phyloP scores from a whole-genome alignment of 2,797 vertebrate species.

The Enteromius mattozi region DNA sequence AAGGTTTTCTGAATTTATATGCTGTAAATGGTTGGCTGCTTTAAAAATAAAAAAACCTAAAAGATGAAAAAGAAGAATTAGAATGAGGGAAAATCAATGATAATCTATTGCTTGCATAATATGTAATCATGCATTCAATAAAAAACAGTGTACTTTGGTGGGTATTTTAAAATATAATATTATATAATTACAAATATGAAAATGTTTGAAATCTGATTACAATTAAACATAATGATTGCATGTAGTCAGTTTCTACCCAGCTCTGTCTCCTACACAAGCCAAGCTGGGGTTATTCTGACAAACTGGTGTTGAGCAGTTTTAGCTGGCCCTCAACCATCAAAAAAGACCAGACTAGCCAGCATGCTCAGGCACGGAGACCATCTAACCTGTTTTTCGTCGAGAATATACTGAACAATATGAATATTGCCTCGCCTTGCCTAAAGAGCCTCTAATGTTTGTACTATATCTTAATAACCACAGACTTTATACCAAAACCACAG shows the following conservation, averaged over 20 bases:
- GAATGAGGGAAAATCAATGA: background rate
- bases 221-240: background rate
- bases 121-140: background rate
- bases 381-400: background rate
- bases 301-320: background rate
- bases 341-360: background rate
- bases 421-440: background rate
- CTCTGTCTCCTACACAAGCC: background rate
- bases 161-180: background rate
- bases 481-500: constrained; percentile 19
- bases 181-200: background rate
- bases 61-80: background rate
- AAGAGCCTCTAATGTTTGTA: constrained; percentile 4
- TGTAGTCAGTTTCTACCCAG: background rate
- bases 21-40: background rate
- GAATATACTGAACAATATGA: background rate
- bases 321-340: background rate
- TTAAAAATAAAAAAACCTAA: background rate
- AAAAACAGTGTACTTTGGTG: background rate
- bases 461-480: constrained; percentile 35
- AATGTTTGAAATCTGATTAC: background rate
- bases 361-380: background rate
- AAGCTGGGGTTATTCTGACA: background rate
- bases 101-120: background rate
- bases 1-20: too few relatives aligned